phyloP scores from a whole-genome alignment of 2,113 vertebrate species.

The Xenopus borealis region DNA sequence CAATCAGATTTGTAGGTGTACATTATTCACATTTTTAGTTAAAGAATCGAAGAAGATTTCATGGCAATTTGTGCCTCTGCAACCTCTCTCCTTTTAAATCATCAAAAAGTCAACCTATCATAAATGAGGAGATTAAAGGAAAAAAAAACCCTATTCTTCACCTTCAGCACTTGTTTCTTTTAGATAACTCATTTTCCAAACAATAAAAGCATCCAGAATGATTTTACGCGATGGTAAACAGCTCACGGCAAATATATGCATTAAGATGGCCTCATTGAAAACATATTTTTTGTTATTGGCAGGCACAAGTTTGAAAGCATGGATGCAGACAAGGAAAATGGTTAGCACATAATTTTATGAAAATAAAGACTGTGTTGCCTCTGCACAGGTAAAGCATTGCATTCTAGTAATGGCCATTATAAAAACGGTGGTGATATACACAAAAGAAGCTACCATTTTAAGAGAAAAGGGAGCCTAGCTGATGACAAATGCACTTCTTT shows the following conservation, averaged over 20 bases:
- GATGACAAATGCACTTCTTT: too few species aligned
- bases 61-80: slow-evolving; percentile 7
- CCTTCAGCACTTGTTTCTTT: slow-evolving; percentile 25
- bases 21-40: slow-evolving; percentile 43
- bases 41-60: slow-evolving; percentile 46
- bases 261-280: slow-evolving; percentile 26
- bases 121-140: slow-evolving; percentile 34
- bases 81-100: slow-evolving; percentile 23
- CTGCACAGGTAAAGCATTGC: background rate
- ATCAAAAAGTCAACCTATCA: slow-evolving; percentile 40
- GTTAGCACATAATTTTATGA: too few species aligned
- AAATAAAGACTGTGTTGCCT: too few species aligned
- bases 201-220: slow-evolving; percentile 37
- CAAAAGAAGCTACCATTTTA: too few species aligned
- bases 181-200: slow-evolving; percentile 19
- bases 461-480: too few species aligned
- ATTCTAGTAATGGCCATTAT: too few species aligned
- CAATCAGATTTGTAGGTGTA: slow-evolving; percentile 3
- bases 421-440: too few species aligned
- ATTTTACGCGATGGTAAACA: slow-evolving; percentile 16
- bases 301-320: too few species aligned
- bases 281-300: background rate
- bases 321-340: too few species aligned
- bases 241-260: slow-evolving; percentile 25
- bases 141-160: slow-evolving; percentile 8